Conservation (phyloP, 2,113 vertebrate genomes). For the Gobiocypris rarus region DNA sequence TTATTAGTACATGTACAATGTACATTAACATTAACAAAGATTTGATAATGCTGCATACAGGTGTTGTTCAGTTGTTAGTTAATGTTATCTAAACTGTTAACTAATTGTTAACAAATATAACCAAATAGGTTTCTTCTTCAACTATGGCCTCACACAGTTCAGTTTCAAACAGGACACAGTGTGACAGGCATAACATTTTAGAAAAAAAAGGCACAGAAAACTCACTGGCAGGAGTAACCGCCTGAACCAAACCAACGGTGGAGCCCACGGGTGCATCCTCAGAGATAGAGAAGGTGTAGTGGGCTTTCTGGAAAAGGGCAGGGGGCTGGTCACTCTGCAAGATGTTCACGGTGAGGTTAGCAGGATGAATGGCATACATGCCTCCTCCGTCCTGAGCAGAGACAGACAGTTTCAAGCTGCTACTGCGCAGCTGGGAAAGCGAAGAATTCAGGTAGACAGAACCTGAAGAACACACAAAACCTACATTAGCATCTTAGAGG, state of each 20-base stretch:
- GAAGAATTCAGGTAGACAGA: constrained; percentile 82
- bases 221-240: constrained; percentile 80
- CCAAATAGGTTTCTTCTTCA: background rate
- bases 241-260: constrained; percentile 81
- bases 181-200: background rate
- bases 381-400: constrained; percentile 83
- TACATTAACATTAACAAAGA: background rate
- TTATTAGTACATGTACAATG: background rate
- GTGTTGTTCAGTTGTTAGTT: background rate
- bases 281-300: constrained; percentile 81
- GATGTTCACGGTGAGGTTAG: constrained; percentile 82
- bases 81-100: background rate
- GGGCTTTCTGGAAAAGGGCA: constrained; percentile 83
- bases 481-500: background rate
- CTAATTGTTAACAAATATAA: background rate
- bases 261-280: constrained; percentile 81
- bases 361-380: constrained; percentile 72
- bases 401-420: constrained; percentile 75
- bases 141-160: background rate
- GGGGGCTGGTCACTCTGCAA: constrained; percentile 76
- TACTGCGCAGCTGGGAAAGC: constrained; percentile 76
- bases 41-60: background rate
- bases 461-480: constrained; percentile 70
- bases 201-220: constrained; percentile 31
- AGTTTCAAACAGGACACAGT: background rate